Base-by-base conservation (phyloP, 2,888 invertebrate species). In the Melanophora roralis region DNA sequence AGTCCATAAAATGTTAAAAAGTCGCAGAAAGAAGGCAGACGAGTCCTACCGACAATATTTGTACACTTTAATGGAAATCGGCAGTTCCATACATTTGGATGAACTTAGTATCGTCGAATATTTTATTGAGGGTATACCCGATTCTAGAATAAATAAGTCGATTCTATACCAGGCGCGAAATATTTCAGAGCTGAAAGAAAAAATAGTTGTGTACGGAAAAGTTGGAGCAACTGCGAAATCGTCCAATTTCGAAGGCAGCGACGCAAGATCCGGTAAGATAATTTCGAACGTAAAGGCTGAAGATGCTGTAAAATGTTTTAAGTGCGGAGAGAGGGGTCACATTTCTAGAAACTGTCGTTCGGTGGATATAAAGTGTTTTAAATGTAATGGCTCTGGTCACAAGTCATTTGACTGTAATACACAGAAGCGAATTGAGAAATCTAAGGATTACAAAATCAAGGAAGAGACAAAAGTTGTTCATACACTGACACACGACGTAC, bases 81-180 rank as follows among this genome's bases (percentile, higher is more conserved):
- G 40, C 12, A 51, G 51, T 32, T 21, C 71, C 5, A 47, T 60
- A 12, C 9, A 72, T 3, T 23, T 72, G 1, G 72, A 72, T 38
- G 62, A 72, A 11, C 43, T 21, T 11, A 72, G 59, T 60, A 16
- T 72, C 8, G 40, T 72, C 8, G n/a, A n/a, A n/a, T n/a, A n/a
- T n/a, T n/a, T n/a, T n/a, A n/a, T n/a, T n/a, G n/a, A n/a, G n/a
- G n/a, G 60, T 45, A 23, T 64, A 62, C 4, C n/a, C 8, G 60
- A 62, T 21, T n/a, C 51, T 2, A 38, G 11, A 2, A 21, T 40
- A 1, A 72, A 40, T 32, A 72, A 72, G 32, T 23, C 62, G 2
- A 43, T 72, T 14, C 36, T 62, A 32, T 72, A 72, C 36, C 53
- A 67, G 23, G 49, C 51, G 16, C 34, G n/a, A 75, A 75, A n/a